Conservation (phyloP, 2,797 vertebrate species). For the Synaphobranchus kaupii region DNA sequence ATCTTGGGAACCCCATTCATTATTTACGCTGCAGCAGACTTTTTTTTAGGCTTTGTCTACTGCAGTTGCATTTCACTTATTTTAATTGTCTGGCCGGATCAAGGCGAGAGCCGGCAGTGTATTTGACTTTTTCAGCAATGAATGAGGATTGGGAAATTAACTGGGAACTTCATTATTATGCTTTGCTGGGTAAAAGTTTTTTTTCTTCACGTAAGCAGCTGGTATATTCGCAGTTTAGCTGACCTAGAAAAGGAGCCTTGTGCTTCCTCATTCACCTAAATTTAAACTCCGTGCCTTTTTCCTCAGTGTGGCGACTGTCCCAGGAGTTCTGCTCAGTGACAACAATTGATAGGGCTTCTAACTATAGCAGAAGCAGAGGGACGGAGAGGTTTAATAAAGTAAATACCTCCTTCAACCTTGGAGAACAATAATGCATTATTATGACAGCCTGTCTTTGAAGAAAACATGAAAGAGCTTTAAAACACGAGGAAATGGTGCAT, state of each 20-base stretch:
- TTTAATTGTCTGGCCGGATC: neutral
- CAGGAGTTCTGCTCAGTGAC: constrained; percentile 61
- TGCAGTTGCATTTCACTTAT: too few species aligned
- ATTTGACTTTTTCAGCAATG: constrained; percentile 38
- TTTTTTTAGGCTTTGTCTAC: neutral
- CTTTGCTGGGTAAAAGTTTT: neutral
- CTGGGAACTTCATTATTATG: neutral
- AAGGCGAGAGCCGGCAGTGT: neutral
- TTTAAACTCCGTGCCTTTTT: constrained; percentile 56
- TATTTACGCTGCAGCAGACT: neutral
- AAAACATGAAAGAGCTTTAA: constrained; percentile 48
- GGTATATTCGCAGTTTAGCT: constrained; percentile 64
- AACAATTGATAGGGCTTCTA: constrained; percentile 69
- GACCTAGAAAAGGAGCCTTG: constrained; percentile 71
- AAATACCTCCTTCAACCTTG: constrained; percentile 52
- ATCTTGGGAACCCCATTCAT: neutral
- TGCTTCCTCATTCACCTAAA: constrained; percentile 61
- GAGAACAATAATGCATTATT: constrained; percentile 46
- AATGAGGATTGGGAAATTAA: neutral
- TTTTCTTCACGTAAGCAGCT: constrained; percentile 50
- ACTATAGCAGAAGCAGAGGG: constrained; percentile 62
- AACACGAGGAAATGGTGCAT: neutral
- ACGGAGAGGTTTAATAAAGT: constrained; percentile 48
- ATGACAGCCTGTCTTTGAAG: constrained; percentile 56
- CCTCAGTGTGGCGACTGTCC: constrained; percentile 51